Conservation (phyloP, 2,888 invertebrate species). For the Pterostichus niger region DNA sequence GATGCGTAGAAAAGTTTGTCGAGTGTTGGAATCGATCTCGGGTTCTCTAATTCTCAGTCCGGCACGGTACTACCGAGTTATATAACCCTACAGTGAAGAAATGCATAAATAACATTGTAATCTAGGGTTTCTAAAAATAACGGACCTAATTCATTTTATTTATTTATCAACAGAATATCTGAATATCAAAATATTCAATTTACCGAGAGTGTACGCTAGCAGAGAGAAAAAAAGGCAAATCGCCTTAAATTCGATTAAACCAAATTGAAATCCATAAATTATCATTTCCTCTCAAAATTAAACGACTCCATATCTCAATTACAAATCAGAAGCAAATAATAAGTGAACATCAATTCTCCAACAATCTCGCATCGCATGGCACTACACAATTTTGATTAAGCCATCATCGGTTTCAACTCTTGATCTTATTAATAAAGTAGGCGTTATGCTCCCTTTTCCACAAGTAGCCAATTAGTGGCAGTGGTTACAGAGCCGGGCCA, state of each 20-base stretch:
- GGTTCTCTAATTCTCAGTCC: no score
- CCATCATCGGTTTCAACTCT: background rate
- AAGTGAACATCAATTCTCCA: conserved; percentile 12
- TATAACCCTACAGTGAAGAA: no score
- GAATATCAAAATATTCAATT: no score
- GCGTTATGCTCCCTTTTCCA: background rate
- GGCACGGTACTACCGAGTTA: no score
- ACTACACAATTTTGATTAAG: background rate
- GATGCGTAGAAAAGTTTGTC: no score
- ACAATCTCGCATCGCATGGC: conserved; percentile 1
- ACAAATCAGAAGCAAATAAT: conserved; percentile 16
- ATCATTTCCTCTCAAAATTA: background rate
- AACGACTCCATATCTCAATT: conserved; percentile 11
- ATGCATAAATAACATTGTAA: no score
- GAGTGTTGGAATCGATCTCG: no score
- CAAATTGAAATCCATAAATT: conserved; percentile 41
- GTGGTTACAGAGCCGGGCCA: background rate
- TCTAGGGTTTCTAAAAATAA: no score
- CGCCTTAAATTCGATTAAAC: conserved; percentile 23
- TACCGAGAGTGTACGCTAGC: no score
- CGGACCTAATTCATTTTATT: no score
- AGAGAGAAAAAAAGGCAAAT: background rate
- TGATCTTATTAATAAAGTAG: conserved; percentile 6
- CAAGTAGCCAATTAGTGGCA: background rate
- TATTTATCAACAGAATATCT: no score